These are phyloP conservation scores for Eufriesea mexicana DNA, from an alignment of 1,140 invertebrate genomes.

Conservation along the genomic window DNA sequence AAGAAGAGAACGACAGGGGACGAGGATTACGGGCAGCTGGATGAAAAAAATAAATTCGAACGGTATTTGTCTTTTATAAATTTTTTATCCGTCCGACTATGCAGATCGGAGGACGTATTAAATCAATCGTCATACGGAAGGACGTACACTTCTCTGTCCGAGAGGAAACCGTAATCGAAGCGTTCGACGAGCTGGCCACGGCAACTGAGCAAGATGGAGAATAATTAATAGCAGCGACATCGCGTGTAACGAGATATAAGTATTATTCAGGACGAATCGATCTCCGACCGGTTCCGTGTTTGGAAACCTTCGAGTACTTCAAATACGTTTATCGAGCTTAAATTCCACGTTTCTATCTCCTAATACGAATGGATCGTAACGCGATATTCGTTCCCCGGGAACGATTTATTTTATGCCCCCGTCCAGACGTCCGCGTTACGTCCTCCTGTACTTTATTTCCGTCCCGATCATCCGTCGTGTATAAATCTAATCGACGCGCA, in stretches of 20 bases:
- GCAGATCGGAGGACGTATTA: background rate
- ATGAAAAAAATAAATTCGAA: slow-evolving; percentile 12
- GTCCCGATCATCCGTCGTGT: background rate
- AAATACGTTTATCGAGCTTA: slow-evolving; percentile 35
- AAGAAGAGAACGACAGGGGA: background rate
- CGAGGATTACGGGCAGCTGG: background rate
- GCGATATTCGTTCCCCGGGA: slow-evolving; percentile 26
- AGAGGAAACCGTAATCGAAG: slow-evolving; percentile 43
- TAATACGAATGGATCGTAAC: slow-evolving; percentile 41
- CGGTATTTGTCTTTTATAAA: slow-evolving; percentile 34
- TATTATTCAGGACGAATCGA: slow-evolving; percentile 6
- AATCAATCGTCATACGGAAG: slow-evolving; percentile 36
- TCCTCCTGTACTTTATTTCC: background rate
- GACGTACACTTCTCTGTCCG: background rate
- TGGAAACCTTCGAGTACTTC: slow-evolving; percentile 13
- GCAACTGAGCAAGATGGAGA: slow-evolving; percentile 9
- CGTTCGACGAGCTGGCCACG: slow-evolving; percentile 14
- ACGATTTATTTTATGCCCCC: slow-evolving; percentile 43
- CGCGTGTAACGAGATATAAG: slow-evolving; percentile 39
- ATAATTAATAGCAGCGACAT: slow-evolving; percentile 43
- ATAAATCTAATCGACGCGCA: slow-evolving; percentile 28
- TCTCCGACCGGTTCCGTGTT: slow-evolving; percentile 7
- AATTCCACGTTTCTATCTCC: slow-evolving; percentile 26
- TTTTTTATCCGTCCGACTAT: background rate
- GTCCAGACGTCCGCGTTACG: slow-evolving; percentile 1